Evolutionary conservation across 2,797 vertebrate species (phyloP).

Genomic region (Eidolon dupreanum): DNA sequence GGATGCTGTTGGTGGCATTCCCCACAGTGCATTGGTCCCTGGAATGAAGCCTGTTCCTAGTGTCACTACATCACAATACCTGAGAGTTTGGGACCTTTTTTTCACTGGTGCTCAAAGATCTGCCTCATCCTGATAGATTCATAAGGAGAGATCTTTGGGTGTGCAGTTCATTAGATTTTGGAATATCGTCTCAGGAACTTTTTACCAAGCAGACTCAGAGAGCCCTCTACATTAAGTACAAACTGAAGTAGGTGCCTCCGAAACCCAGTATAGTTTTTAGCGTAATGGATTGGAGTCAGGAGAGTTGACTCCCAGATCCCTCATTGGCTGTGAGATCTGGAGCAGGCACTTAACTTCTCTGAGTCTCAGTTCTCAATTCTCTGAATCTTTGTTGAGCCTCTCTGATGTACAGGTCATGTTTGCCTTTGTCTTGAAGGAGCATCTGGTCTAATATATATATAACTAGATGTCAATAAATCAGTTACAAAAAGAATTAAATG

Average conservation of each 20-base stretch:
- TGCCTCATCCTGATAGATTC: not conserved
- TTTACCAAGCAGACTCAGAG: not conserved
- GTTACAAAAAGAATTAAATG: constrained; percentile 13
- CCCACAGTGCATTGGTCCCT: not conserved
- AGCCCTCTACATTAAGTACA: not conserved
- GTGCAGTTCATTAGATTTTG: not conserved
- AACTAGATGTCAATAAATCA: constrained; percentile 27
- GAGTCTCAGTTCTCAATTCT: not conserved
- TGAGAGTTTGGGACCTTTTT: not conserved
- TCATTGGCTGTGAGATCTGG: not conserved
- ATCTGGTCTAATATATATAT: not conserved
- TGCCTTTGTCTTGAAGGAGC: not conserved
- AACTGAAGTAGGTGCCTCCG: not conserved
- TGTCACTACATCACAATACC: not conserved
- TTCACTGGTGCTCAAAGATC: constrained; percentile 6
- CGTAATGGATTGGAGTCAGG: not conserved
- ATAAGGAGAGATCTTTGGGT: not conserved
- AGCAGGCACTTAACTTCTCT: not conserved
- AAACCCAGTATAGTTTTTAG: not conserved
- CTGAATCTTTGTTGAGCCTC: constrained; percentile 3
- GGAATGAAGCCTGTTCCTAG: not conserved
- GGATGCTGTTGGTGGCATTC: not conserved
- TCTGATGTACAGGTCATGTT: not conserved
- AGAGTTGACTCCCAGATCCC: not conserved
- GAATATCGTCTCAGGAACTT: constrained; percentile 13